phyloP scores from a whole-genome alignment of 2,888 invertebrate genomes.

The Parnassius mnemosyne region DNA sequence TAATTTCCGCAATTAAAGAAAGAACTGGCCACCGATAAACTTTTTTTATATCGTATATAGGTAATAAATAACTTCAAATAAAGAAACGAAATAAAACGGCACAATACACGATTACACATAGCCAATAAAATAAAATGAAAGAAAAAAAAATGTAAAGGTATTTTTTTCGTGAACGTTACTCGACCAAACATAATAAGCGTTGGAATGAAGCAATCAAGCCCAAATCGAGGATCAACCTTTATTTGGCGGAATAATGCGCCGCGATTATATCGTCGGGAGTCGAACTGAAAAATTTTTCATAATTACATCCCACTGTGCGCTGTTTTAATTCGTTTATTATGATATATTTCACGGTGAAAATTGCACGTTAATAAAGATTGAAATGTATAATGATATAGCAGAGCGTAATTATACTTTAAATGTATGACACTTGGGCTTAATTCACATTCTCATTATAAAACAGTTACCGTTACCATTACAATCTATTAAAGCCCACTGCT shows the following conservation, averaged over 20 bases:
- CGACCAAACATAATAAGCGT: neutral
- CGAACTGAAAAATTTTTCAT: slow-evolving; percentile 8
- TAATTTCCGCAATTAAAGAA: too few relatives aligned
- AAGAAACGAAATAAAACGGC: too few relatives aligned
- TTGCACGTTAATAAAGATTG: slow-evolving; percentile 10
- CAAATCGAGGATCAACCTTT: slow-evolving; percentile 7
- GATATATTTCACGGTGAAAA: slow-evolving; percentile 5
- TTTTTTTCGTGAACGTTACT: neutral
- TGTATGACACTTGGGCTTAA: neutral
- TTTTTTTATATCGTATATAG: too few relatives aligned
- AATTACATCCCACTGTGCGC: slow-evolving; percentile 10
- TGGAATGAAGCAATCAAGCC: neutral
- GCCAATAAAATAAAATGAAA: slow-evolving; percentile 1
- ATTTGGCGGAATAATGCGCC: slow-evolving; percentile 10
- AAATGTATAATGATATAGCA: slow-evolving; percentile 10
- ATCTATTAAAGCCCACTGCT: too few relatives aligned
- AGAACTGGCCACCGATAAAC: too few relatives aligned
- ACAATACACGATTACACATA: neutral
- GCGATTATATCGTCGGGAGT: neutral
- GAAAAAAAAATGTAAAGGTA: neutral
- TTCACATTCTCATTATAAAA: neutral
- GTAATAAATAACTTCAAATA: too few relatives aligned
- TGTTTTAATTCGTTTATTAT: slow-evolving; percentile 11
- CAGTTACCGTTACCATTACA: too few relatives aligned
- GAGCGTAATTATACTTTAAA: neutral